Evolutionary conservation across 2,888 invertebrate species (phyloP).

Genomic region (Ommatoiulus sabulosus): DNA sequence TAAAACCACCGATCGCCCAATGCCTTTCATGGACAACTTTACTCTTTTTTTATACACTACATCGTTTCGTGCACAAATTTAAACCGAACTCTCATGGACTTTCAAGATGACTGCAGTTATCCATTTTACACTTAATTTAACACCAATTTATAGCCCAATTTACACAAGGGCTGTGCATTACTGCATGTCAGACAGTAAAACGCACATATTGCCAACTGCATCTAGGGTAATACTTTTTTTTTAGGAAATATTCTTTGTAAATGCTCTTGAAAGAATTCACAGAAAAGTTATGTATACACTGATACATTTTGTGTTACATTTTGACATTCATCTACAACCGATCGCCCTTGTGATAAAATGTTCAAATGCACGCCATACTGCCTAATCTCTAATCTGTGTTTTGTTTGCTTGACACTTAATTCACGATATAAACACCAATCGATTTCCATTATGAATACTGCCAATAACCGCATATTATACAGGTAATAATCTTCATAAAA

Average conservation of each 20-base stretch:
- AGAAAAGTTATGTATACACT: background rate
- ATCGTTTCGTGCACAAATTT: background rate
- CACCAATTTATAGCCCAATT: too few species aligned
- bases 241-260: too few species aligned
- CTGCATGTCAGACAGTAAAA: too few species aligned
- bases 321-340: background rate
- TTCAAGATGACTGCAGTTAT: background rate
- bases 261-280: background rate
- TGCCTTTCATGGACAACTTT: background rate
- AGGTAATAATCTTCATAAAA: background rate
- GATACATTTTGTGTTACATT: background rate
- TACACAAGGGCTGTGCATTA: too few species aligned
- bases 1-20: background rate
- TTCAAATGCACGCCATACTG: background rate
- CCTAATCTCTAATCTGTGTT: background rate
- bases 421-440: background rate
- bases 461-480: background rate
- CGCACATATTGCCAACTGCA: too few species aligned
- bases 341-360: background rate
- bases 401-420: background rate
- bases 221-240: too few species aligned
- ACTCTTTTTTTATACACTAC: background rate
- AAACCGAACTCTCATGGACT: background rate
- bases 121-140: too few species aligned
- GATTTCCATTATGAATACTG: background rate